phyloP scores from a whole-genome alignment of 2,113 vertebrate genomes.

The Gyps fulvus region DNA sequence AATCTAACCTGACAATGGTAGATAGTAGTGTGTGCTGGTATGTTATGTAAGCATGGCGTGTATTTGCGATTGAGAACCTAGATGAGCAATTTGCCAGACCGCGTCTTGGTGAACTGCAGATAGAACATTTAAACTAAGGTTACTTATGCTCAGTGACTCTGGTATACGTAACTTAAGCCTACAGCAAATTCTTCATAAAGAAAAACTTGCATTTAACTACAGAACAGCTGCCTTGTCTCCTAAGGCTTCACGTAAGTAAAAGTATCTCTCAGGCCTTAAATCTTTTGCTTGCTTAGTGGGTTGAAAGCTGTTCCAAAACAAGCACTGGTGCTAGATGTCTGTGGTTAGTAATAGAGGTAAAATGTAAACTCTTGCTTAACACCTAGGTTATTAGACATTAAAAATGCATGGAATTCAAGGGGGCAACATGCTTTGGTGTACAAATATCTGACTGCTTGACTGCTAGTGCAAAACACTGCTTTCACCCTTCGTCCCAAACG shows the following conservation, averaged over 20 bases:
- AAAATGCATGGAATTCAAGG: constrained; percentile 49
- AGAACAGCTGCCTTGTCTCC: background rate
- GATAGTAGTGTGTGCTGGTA: background rate
- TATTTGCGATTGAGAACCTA: background rate
- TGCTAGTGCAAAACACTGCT: background rate
- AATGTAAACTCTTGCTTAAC: constrained; percentile 23
- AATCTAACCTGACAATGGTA: constrained; percentile 37
- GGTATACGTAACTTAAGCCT: background rate
- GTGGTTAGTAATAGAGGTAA: background rate
- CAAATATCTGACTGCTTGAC: background rate
- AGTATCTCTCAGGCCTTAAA: background rate
- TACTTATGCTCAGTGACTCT: background rate
- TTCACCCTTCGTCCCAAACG: background rate
- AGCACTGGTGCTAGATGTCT: background rate
- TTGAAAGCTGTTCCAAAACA: background rate
- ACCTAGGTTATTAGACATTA: background rate
- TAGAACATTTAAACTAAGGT: background rate
- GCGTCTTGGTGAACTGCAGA: background rate
- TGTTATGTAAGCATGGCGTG: background rate
- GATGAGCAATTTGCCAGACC: background rate
- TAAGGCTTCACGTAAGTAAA: background rate
- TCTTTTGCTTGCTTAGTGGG: background rate
- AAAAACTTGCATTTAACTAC: background rate
- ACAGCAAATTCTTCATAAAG: background rate
- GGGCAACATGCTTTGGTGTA: background rate